Conservation (phyloP, 2,113 vertebrate genomes). For the Oreochromis aureus region DNA sequence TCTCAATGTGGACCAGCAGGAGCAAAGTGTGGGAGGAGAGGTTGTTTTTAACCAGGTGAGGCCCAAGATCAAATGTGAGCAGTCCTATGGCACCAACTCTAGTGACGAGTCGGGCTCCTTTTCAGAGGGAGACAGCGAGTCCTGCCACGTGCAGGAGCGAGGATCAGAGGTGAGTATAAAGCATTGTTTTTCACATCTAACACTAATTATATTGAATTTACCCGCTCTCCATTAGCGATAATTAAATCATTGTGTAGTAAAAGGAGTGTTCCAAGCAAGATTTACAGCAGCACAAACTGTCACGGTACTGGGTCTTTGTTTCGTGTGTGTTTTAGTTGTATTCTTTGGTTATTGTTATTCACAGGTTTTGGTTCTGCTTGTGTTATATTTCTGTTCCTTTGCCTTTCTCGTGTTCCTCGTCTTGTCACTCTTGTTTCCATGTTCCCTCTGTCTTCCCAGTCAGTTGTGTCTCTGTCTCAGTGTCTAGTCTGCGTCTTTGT, state of each 20-base stretch:
- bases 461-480: not conserved
- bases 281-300: constrained; percentile 31
- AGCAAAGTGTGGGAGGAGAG: constrained; percentile 81
- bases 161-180: constrained; percentile 87
- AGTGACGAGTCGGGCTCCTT: constrained; percentile 98
- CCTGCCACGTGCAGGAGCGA: constrained; percentile 91
- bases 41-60: constrained; percentile 83
- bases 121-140: constrained; percentile 99
- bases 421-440: not conserved
- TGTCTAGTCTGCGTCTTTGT: not conserved
- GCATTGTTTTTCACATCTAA: not conserved
- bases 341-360: not conserved
- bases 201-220: constrained; percentile 30
- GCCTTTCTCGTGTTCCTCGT: not conserved
- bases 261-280: constrained; percentile 33
- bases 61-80: constrained; percentile 98
- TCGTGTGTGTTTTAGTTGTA: not conserved
- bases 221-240: constrained; percentile 36
- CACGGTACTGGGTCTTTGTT: not conserved
- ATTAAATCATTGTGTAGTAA: constrained; percentile 45
- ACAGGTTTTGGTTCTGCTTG: not conserved
- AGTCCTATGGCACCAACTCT: constrained; percentile 98
- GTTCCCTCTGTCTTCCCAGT: not conserved
- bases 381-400: not conserved
- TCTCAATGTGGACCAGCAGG: constrained; percentile 86